Base-by-base conservation (phyloP, 2,797 vertebrate genomes). In the Paratrypauchen microcephalus region DNA sequence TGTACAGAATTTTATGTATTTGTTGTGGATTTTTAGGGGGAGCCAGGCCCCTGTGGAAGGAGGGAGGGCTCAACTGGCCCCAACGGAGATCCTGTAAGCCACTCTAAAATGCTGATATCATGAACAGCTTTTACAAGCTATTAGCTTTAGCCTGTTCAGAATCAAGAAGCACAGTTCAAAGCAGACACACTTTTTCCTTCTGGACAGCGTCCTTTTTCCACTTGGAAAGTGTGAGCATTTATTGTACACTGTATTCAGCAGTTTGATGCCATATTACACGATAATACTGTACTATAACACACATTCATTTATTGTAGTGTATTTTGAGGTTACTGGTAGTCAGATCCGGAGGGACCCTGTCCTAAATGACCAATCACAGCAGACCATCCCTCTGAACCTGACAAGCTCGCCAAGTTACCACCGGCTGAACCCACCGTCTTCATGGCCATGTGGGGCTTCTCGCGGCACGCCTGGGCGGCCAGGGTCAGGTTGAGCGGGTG, bases 361-460 rank as follows among this genome's bases (percentile, higher is more conserved):
- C 39, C 12, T 41, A 3, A 41, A 13, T 41, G 39, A 41, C 39
- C 39, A 41, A 13, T 41, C 39, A 41, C 12, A 41, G 39, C 39
- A 41, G 11, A 41, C 39, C 39, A 12, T 41, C 11, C 11, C 39
- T 41, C 39, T 13, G 39, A 12, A 32, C 30, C 5, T 32, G 30
- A 32, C 30, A 6, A 32, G 6, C 30, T 32, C 5, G 1, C 30
- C 28, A 6, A 4, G 28, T 30, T 39, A 39, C 9, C 7, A 39
- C 5, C 1, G 5, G 18, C 26, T 60, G 16, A n/a, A 36, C 58
- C 19, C 26, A 60, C 96, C 0, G 94, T 95, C 92, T 98, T 98
- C 87, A 98, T 96, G n/a, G 95, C 97, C 77, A 98, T 94, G 0
- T 97, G 94, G 50, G 92, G 92, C 0, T 94, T 96, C 69, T 94